A percentile compares a stretch with the other conserved stretches of the same genome.
Evolutionary conservation across 1,140 invertebrate genomes (phyloP).

Genomic region (Lysiphlebus fabarum): DNA sequence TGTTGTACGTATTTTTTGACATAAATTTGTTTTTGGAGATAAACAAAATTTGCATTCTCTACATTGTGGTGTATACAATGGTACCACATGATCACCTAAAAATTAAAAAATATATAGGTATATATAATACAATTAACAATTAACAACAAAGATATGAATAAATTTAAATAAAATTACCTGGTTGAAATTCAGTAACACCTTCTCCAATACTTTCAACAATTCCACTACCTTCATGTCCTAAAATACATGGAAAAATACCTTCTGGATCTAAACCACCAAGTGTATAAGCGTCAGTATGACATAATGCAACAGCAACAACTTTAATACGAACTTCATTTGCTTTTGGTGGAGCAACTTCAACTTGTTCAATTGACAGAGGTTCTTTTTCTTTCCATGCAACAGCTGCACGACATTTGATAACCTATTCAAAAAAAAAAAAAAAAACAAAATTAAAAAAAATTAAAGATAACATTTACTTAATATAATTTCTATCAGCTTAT

Average conservation of each 20-base stretch:
- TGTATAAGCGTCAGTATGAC: conserved; percentile 97
- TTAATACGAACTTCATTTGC: conserved; percentile 81
- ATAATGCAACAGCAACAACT: conserved; percentile 85
- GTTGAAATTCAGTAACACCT: conserved; percentile 83
- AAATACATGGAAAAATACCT: conserved; percentile 87
- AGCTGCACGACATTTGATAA: conserved; percentile 86
- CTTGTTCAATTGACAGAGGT: conserved; percentile 81
- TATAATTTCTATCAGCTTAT: too few species aligned
- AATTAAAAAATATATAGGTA: too few species aligned
- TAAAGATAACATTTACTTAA: too few species aligned
- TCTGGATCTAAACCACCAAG: conserved; percentile 89
- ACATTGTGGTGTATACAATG: conserved; percentile 95
- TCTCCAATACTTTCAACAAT: conserved; percentile 94
- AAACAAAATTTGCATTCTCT: conserved; percentile 95
- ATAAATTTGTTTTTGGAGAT: conserved; percentile 94
- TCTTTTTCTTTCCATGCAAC: conserved; percentile 89
- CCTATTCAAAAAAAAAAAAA: conserved; percentile 45
- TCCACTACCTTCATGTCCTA: conserved; percentile 93
- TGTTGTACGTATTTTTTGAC: conserved; percentile 85
- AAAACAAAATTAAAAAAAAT: too few species aligned
- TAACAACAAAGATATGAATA: conserved; percentile 17
- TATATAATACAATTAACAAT: too few species aligned
- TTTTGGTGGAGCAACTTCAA: conserved; percentile 94
- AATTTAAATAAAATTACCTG: conserved; percentile 58
- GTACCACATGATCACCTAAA: conserved; percentile 92